These are phyloP conservation scores for Hydrozoanthus gracilis DNA, from an alignment of 92 coral and sea anemone genomes.

Conservation along the genomic window DNA sequence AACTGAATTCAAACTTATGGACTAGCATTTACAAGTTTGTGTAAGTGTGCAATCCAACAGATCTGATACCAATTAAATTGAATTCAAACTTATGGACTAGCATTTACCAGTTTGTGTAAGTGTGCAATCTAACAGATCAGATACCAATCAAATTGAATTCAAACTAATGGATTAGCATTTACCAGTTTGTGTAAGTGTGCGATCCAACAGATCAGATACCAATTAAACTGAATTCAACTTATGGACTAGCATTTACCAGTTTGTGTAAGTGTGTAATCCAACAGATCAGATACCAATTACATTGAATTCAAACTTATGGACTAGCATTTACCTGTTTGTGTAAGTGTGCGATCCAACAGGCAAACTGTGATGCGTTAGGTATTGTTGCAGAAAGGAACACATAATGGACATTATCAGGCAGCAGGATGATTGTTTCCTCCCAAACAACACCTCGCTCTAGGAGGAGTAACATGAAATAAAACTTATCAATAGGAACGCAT, in stretches of 20 bases:
- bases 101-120: no score
- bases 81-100: no score
- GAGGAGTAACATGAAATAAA: neutral
- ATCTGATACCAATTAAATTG: no score
- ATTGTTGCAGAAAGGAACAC: conserved; percentile 98
- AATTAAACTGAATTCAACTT: no score
- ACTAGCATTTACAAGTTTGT: no score
- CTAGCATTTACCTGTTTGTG: conserved; percentile 77
- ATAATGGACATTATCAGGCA: conserved; percentile 98
- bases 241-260: no score
- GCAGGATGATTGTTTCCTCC: conserved; percentile 96
- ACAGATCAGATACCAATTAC: no score
- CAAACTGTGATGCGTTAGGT: conserved; percentile 98
- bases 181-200: conserved; percentile 97
- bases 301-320: neutral
- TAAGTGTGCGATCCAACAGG: conserved; percentile 96
- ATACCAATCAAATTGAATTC: no score
- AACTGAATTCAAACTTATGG: no score
- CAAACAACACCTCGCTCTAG: conserved; percentile 98
- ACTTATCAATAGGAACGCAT: neutral
- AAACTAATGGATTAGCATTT: neutral
- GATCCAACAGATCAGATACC: neutral
- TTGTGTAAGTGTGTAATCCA: no score
- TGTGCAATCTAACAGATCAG: no score
- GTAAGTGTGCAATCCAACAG: no score